A percentile compares a stretch with the other conserved stretches of the same genome.
Evolutionary conservation across 2,113 vertebrate species (phyloP).

Genomic region (Brienomyrus longianalis): DNA sequence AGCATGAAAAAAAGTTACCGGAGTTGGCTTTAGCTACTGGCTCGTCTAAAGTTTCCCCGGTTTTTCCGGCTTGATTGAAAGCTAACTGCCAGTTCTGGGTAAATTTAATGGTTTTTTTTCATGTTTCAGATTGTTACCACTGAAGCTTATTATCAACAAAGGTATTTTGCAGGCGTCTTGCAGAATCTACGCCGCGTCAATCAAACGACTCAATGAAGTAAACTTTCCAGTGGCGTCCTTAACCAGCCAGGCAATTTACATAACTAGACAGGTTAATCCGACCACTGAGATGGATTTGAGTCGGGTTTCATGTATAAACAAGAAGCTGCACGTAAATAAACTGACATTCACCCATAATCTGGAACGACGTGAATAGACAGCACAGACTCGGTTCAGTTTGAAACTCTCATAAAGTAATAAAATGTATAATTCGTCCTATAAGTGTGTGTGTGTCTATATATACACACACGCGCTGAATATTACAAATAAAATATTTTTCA

Average conservation of each 20-base stretch:
- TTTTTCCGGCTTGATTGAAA: slow-evolving; percentile 6
- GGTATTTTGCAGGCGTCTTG: not conserved
- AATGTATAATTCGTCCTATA: not conserved
- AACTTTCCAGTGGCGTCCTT: not conserved
- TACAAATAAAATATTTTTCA: not conserved
- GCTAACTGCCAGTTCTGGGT: not conserved
- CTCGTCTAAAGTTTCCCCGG: not conserved
- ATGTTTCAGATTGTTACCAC: not conserved
- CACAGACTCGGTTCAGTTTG: not conserved
- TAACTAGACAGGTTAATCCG: slow-evolving; percentile 5
- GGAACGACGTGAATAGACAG: not conserved
- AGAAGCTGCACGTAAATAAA: not conserved
- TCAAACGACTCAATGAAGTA: not conserved
- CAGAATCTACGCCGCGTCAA: not conserved
- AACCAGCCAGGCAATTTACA: slow-evolving; percentile 2
- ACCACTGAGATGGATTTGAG: slow-evolving; percentile 12
- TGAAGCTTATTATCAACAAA: not conserved
- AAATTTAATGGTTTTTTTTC: not conserved
- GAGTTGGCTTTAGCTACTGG: not conserved
- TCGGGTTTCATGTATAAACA: slow-evolving; percentile 6
- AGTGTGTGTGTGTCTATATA: not conserved
- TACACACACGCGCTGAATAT: not conserved
- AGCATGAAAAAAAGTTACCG: not conserved
- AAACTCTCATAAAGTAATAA: not conserved
- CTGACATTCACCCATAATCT: not conserved